phyloP scores from a whole-genome alignment of 2,113 vertebrate species.

The Phalacrocorax pelagicus region DNA sequence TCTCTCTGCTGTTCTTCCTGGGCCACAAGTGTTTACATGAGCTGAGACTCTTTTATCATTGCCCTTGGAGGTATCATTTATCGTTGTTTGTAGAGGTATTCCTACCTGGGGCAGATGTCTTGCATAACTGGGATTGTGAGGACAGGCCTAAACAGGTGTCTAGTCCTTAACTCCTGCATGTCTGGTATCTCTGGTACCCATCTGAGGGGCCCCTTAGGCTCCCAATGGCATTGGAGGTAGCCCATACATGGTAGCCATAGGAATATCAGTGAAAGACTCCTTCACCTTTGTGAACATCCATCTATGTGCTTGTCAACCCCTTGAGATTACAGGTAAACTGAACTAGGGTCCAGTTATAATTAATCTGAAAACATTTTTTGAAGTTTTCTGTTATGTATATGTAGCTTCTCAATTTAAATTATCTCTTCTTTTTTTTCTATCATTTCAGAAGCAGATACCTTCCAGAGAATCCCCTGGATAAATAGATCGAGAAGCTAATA shows the following conservation, averaged over 20 bases:
- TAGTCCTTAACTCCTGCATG: neutral
- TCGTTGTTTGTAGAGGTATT: neutral
- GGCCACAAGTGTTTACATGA: neutral
- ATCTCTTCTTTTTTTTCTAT: neutral
- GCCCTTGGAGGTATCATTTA: neutral
- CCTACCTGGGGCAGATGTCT: neutral
- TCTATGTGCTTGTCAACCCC: neutral
- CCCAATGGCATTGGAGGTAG: neutral
- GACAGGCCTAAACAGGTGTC: neutral
- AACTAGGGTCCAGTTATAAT: neutral
- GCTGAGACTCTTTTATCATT: neutral
- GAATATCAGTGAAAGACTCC: neutral
- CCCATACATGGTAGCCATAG: accelerated
- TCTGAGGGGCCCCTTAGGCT: neutral
- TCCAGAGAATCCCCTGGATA: neutral
- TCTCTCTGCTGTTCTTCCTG: neutral
- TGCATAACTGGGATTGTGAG: neutral
- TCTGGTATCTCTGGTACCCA: neutral
- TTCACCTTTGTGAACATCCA: neutral
- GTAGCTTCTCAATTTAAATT: neutral
- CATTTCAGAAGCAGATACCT: neutral
- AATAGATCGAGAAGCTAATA: neutral
- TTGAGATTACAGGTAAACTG: neutral
- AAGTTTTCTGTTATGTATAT: neutral
- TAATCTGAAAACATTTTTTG: neutral